Base-by-base conservation (phyloP, 1,140 invertebrate genomes). In the Vollenhovia emeryi region DNA sequence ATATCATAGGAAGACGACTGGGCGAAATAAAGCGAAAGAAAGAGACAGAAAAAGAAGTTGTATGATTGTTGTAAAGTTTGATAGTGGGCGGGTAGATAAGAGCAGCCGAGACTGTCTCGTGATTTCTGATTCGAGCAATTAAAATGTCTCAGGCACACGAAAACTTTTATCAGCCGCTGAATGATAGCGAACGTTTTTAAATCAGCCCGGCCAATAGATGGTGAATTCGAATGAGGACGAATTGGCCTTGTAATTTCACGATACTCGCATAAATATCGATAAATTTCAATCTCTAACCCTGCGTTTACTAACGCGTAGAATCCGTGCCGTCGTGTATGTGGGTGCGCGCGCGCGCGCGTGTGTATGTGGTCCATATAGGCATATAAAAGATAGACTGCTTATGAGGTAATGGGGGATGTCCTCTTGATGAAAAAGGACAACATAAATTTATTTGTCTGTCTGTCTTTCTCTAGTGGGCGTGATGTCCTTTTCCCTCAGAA, bases 51-150 rank as follows among this genome's bases (percentile, higher is more conserved):
- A 73, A 73, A 66, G 43, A 60, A 52, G 27, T 43, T 43, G 43
- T 45, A 33, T 18, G 13, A 78, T 66, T 66, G 40, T 87, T 83
- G 33, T 86, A 80, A 74, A 89, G 33, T 89, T 88, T 33, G 33
- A 64, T 62, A 76, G 52, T 82, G 55, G 33, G 11, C 27, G 15
- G 8, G 4, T 33, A 57, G 87, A 89, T 88, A 89, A 87, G 71
- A 36, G 48, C 21, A n/a, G 21, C 57, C 6, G 18, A 24, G 30
- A 74, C 30, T 88, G 79, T 85, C 82, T 69, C 59, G 66, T 1
- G 50, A 30, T 66, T 79, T 85, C 11, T 36, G 59, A 79, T 88
- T 82, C 40, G 59, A 62, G 55, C 60, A 78, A 88, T 87, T 73
- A 84, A 71, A 43, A 7, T 69, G 18, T 69, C 36, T 57, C 43